phyloP scores from a whole-genome alignment of 2,113 vertebrate species.

The Sardina pilchardus region DNA sequence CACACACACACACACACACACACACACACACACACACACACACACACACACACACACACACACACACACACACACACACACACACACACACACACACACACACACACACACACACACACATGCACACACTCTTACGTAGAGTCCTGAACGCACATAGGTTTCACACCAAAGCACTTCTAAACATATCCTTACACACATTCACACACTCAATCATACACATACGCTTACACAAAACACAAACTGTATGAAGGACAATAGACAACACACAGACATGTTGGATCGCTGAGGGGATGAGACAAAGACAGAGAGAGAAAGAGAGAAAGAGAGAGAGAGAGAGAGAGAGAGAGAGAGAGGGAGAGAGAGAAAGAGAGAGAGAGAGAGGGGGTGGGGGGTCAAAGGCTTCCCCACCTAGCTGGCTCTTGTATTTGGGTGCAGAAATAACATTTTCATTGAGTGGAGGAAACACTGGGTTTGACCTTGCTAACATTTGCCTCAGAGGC shows the following conservation, averaged over 20 bases:
- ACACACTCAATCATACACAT: neutral
- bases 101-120: neutral
- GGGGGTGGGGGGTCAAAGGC: too few relatives aligned
- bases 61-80: neutral
- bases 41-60: neutral
- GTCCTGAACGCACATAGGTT: neutral
- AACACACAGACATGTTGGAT: too few relatives aligned
- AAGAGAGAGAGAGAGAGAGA: neutral
- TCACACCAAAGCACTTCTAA: conserved; percentile 46
- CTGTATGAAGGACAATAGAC: too few relatives aligned
- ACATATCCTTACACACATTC: conserved; percentile 56
- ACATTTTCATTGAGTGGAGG: too few relatives aligned
- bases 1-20: neutral
- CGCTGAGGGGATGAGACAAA: too few relatives aligned
- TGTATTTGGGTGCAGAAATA: too few relatives aligned
- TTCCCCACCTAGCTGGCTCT: too few relatives aligned
- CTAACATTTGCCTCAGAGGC: too few relatives aligned
- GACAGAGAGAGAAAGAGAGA: neutral
- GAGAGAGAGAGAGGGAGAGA: neutral
- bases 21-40: neutral
- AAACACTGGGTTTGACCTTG: too few relatives aligned
- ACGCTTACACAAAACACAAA: neutral
- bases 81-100: neutral
- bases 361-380: neutral
- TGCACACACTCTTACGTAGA: neutral